Base-by-base conservation (phyloP, 2,888 invertebrate species). In the Euclidia mi region DNA sequence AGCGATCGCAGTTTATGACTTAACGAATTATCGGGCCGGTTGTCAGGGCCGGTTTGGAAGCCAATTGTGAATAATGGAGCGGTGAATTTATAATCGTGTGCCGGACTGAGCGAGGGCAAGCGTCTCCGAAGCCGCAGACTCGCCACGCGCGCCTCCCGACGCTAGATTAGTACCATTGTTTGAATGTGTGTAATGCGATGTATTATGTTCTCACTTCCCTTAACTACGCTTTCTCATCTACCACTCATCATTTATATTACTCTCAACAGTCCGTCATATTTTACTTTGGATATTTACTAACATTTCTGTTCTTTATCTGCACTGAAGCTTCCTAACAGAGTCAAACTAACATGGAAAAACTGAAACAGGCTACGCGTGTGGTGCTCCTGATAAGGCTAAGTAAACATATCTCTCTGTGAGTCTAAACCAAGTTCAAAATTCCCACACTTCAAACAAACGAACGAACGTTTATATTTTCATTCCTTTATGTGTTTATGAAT, bases 31-130 rank as follows among this genome's bases (percentile, higher is more conserved):
- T 90, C 90, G 84, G 81, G 76, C 82, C 84, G 79, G 78, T 85
- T 88, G 89, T 88, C 89, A 88, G 80, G 76, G 79, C 78, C 82
- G 86, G 84, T 80, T 82, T 87, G 80, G 85, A 85, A 87, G 87
- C 88, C 91, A 89, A 89, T 91, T 90, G 90, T 88, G 89, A 90
- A 89, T 89, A 88, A 90, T 89, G 86, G 88, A 76, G 70, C 65
- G 73, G 73, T 78, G 84, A 87, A 87, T 87, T 87, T 85, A 85
- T 86, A 85, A 87, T 84, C 85, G 76, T 72, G 71, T 64, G 59
- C 60, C 65, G 53, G 64, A 63, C 66, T 65, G 71, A 71, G 61
- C 71, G 65, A 65, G 56, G 71, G 59, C 65, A 71, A 64, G 58
- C 59, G 66, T 62, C 57, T 50, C 40, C 45, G 9, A 65, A 53